Conservation (phyloP, 2,888 invertebrate species). For the Perizoma flavofasciatum region DNA sequence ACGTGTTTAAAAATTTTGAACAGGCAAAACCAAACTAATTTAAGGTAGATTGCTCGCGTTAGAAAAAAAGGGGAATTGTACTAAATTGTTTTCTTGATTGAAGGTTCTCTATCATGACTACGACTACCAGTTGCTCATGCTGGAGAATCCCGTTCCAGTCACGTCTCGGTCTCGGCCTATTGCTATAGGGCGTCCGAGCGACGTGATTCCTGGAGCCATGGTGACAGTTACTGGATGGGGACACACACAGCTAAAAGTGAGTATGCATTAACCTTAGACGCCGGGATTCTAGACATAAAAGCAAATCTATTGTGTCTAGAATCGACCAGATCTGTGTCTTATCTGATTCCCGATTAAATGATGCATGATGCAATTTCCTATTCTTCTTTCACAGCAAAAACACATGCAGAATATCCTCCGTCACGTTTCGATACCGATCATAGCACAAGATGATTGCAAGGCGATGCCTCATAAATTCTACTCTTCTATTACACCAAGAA, state of each 20-base stretch:
- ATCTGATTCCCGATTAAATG: too few species aligned
- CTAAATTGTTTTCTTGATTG: constrained; percentile 1
- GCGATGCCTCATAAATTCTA: constrained; percentile 53
- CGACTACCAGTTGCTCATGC: constrained; percentile 69
- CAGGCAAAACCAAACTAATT: too few species aligned
- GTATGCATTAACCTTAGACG: too few species aligned
- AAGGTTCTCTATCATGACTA: constrained; percentile 59
- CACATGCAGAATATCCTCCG: constrained; percentile 66
- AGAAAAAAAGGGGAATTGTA: too few species aligned
- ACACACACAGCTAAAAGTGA: constrained; percentile 59
- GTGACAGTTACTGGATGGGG: constrained; percentile 72
- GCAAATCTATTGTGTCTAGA: too few species aligned
- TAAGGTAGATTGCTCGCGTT: too few species aligned
- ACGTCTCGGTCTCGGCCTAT: constrained; percentile 58
- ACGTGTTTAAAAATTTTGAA: too few species aligned
- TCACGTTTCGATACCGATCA: constrained; percentile 61
- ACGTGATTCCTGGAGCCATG: constrained; percentile 51
- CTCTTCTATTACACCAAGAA: constrained; percentile 58
- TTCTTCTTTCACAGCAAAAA: constrained; percentile 47
- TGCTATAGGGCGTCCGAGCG: constrained; percentile 59
- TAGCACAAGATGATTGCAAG: constrained; percentile 48
- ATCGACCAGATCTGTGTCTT: too few species aligned
- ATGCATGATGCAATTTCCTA: too few species aligned
- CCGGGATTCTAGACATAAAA: too few species aligned
- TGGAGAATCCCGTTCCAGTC: constrained; percentile 63